These are phyloP conservation scores for Bujurquina vittata DNA, from an alignment of 2,113 vertebrate species.

Conservation along the genomic window DNA sequence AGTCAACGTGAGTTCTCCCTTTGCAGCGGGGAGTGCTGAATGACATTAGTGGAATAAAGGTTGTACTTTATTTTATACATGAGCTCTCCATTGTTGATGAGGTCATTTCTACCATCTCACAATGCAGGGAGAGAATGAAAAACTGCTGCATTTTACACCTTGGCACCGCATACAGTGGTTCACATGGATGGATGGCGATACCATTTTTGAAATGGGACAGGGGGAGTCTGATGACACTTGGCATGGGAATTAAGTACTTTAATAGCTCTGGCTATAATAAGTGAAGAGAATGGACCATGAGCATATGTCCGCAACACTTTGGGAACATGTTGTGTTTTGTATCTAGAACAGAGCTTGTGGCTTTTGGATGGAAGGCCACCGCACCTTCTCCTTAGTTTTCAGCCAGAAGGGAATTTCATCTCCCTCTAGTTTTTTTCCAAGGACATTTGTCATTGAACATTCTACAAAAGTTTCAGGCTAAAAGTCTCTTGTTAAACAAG, in stretches of 20 bases:
- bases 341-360: conserved; percentile 62
- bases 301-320: conserved; percentile 56
- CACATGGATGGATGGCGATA: conserved; percentile 48
- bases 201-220: conserved; percentile 68
- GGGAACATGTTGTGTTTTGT: conserved; percentile 59
- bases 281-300: conserved; percentile 38
- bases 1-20: conserved; percentile 25
- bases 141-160: conserved; percentile 44
- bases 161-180: conserved; percentile 40
- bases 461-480: conserved; percentile 51
- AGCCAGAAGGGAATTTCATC: conserved; percentile 66
- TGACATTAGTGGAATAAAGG: conserved; percentile 42
- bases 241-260: conserved; percentile 71
- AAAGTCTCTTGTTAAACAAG: conserved; percentile 53
- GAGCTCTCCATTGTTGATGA: conserved; percentile 57
- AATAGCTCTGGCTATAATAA: conserved; percentile 74
- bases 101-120: conserved; percentile 21
- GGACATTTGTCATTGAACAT: conserved; percentile 72
- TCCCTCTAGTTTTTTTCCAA: conserved; percentile 60
- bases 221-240: conserved; percentile 64
- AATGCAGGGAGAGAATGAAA: conserved; percentile 24
- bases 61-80: conserved; percentile 48
- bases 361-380: conserved; percentile 47
- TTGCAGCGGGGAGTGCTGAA: conserved; percentile 12
- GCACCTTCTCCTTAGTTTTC: conserved; percentile 51